Evolutionary conservation across 2,888 invertebrate genomes (phyloP), one percentile per base, ranked within the genome.

Genomic region (Griposia aprilina): DNA sequence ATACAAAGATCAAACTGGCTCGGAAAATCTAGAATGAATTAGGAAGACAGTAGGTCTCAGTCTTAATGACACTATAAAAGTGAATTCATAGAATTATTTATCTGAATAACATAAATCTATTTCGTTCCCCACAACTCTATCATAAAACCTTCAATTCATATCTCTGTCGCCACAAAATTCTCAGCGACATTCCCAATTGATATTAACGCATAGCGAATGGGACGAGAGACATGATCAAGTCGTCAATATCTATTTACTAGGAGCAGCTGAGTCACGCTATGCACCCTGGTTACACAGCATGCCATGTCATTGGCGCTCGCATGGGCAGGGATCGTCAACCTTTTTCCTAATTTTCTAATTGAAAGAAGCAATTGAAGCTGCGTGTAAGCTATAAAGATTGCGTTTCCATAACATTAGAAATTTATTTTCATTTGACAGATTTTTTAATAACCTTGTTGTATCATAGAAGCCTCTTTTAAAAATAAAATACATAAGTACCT

Each of bases 211-310:
- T 72, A 76, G 50, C 76, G 74, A 82, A 78, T 68, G 62, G 62
- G 66, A 63, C 55, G 66, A 65, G 52, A 75, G 73, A 80, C 75
- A 69, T 74, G 69, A 87, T 85, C 76, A 82, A 81, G 80, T 81
- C 81, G 80, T 86, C 84, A 82, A 84, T 87, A 81, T 74, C 63
- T 78, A 85, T 87, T 85, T 74, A 80, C 76, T 80, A 80, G 48
- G 67, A 80, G 70, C 59, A 69, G 66, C 78, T 83, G 87, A 88
- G 78, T 89, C 85, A 89, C 81, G 74, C 63, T 48, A 78, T 87
- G 86, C 78, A 84, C 80, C 75, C 59, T 78, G 75, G 75, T 55
- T 65, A 60, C 70, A 78, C 41, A 68, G 76, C 52, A 41, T 71
- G 75, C 23, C 55, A 45, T 60, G 67, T 75, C 73, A 85, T 81